phyloP scores from a whole-genome alignment of 2,113 vertebrate genomes.

The Ariopsis seemanni region DNA sequence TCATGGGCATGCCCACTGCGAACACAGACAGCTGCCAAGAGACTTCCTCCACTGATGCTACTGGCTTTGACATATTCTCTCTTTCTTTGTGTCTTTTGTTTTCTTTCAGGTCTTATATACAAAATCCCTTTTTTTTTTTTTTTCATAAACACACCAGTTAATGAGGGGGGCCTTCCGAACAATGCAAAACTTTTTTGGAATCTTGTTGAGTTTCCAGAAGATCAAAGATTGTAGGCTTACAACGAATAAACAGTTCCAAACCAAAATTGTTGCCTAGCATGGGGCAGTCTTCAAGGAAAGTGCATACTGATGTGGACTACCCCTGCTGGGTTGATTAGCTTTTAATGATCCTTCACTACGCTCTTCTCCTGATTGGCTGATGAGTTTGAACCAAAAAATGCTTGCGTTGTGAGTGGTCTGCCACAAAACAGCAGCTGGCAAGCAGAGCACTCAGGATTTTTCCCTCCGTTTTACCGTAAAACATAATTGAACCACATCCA shows the following conservation, averaged over 20 bases:
- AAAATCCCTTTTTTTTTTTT: background rate
- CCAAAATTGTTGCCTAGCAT: constrained; percentile 28
- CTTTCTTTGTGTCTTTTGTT: background rate
- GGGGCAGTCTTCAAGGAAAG: constrained; percentile 44
- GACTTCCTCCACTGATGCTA: constrained; percentile 49
- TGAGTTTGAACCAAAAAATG: constrained; percentile 56
- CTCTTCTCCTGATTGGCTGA: constrained; percentile 49
- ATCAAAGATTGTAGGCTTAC: constrained; percentile 15
- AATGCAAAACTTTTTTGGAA: background rate
- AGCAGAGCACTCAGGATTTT: constrained; percentile 37
- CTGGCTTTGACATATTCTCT: constrained; percentile 32
- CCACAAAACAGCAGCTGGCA: constrained; percentile 51
- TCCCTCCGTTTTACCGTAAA: constrained; percentile 48
- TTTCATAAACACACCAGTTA: background rate
- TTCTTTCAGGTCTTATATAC: background rate
- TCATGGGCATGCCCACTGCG: constrained; percentile 54
- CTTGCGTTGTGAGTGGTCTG: constrained; percentile 50
- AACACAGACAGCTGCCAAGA: constrained; percentile 46
- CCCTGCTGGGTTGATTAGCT: constrained; percentile 47
- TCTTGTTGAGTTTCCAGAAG: background rate
- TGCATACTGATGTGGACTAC: constrained; percentile 23
- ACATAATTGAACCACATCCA: constrained; percentile 42
- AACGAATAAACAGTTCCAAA: constrained; percentile 34
- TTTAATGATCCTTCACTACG: constrained; percentile 51
- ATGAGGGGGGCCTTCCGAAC: background rate